Evolutionary conservation across 2,888 invertebrate genomes (phyloP), one percentile per base, ranked within the genome.

Genomic region (Exephanes ischioxanthus): DNA sequence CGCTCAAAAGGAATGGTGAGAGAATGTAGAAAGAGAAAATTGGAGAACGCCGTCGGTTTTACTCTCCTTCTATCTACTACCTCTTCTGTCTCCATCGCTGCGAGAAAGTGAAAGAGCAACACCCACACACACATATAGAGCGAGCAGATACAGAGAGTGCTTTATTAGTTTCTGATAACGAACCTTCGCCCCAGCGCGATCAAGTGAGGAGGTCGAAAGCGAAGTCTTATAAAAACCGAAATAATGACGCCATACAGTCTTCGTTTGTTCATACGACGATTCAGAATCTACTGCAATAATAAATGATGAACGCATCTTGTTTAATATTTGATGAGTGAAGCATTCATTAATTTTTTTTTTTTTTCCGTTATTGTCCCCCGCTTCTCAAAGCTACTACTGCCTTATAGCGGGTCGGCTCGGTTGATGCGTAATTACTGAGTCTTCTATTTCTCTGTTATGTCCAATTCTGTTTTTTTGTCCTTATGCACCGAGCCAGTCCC

Each of bases 81-180:
- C 66, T n/a, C 63, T 83, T 72, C 82, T 37, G 33, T 66, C 53
- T 67, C 45, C 67, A 16, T 33, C 48, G 66, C 63, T 37, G 22
- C 22, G 63, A 26, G 82, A 67, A 48, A 83, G 71, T n/a, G 45
- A 72, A 72, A 66, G 33, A 76, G 66, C 51, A 66, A 77, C 53
- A 37, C 45, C 53, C 67, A 67, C 66, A 48, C 66, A 48, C 48
- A 63, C 61, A 37, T 30, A 6, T 5, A 16, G 51, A 37, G 51
- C 14, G 66, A 26, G 30, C 26, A 68, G 30, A 70, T 16, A 70
- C 48, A 26, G 37, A 58, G 22, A 19, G 26, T 14, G 76, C 76
- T 76, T 76, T 82, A 76, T 82, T 82, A 82, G 76, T 76, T 82
- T 82, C 71, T 63, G 81, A 70, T 41, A 53, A 53, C 70, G 30